phyloP scores from a whole-genome alignment of 1,140 invertebrate genomes.

The Brachionus sp. region DNA sequence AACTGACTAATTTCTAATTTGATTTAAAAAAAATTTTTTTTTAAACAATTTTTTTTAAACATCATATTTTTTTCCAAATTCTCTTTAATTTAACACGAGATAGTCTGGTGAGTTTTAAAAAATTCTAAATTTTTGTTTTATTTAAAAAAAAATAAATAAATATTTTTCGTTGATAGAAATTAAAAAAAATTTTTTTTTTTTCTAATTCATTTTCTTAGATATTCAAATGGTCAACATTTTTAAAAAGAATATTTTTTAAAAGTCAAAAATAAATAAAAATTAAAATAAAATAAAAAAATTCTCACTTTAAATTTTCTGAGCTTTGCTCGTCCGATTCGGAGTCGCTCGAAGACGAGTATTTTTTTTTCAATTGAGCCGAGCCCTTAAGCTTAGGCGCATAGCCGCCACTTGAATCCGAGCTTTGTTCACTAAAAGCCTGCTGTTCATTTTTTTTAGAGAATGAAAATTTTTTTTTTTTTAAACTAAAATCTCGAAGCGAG shows the following conservation, averaged over 20 bases:
- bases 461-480: constrained; percentile 45
- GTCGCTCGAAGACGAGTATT: background rate
- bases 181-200: background rate
- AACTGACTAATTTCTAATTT: no score
- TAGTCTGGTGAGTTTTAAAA: no score
- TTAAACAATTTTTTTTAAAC: no score
- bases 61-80: no score
- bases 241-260: no score
- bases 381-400: constrained; percentile 12
- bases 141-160: background rate
- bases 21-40: no score
- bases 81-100: no score
- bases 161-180: background rate
- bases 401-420: background rate
- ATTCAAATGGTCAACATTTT: no score
- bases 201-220: no score
- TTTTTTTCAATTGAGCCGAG: constrained; percentile 18
- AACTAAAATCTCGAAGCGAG: constrained; percentile 28
- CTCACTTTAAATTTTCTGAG: background rate
- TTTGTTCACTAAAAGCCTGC: background rate
- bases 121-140: no score
- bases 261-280: no score
- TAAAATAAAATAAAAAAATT: no score
- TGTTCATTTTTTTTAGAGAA: constrained; percentile 13
- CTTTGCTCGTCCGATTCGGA: background rate